Evolutionary conservation across 2,113 vertebrate species (phyloP).

Genomic region (Rhinogobius similis): DNA sequence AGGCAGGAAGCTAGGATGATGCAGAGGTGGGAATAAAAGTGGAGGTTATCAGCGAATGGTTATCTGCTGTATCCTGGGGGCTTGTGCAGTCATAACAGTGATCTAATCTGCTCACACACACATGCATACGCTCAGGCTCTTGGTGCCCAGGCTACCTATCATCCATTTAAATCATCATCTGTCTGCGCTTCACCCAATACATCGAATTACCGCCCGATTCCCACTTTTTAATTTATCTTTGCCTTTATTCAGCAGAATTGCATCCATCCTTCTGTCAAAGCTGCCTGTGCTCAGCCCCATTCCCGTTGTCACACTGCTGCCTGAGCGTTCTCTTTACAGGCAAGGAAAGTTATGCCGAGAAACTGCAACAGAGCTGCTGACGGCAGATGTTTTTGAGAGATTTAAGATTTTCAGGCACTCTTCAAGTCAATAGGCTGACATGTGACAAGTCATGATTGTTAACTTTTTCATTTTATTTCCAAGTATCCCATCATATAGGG

Average conservation of each 20-base stretch:
- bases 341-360: slow-evolving; percentile 30
- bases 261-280: slow-evolving; percentile 38
- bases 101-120: slow-evolving; percentile 65
- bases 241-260: slow-evolving; percentile 39
- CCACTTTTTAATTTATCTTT: slow-evolving; percentile 55
- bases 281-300: slow-evolving; percentile 11
- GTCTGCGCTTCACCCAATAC: slow-evolving; percentile 51
- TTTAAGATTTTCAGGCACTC: slow-evolving; percentile 32
- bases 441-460: background rate
- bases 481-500: background rate
- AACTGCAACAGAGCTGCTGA: slow-evolving; percentile 48
- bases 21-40: slow-evolving; percentile 64
- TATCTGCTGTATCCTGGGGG: slow-evolving; percentile 66
- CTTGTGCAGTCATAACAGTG: slow-evolving; percentile 66
- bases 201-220: slow-evolving; percentile 54
- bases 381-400: slow-evolving; percentile 37
- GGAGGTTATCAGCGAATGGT: slow-evolving; percentile 67
- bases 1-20: slow-evolving; percentile 51
- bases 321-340: slow-evolving; percentile 36
- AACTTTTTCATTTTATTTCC: background rate
- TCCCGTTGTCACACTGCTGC: slow-evolving; percentile 31
- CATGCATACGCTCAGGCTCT: slow-evolving; percentile 18
- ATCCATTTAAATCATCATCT: slow-evolving; percentile 60
- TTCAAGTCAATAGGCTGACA: slow-evolving; percentile 16
- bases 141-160: slow-evolving; percentile 57